Evolutionary conservation across 92 coral and sea anemone genomes (phyloP), one percentile per base, ranked within the genome.

Genomic region (Porites evermanni): DNA sequence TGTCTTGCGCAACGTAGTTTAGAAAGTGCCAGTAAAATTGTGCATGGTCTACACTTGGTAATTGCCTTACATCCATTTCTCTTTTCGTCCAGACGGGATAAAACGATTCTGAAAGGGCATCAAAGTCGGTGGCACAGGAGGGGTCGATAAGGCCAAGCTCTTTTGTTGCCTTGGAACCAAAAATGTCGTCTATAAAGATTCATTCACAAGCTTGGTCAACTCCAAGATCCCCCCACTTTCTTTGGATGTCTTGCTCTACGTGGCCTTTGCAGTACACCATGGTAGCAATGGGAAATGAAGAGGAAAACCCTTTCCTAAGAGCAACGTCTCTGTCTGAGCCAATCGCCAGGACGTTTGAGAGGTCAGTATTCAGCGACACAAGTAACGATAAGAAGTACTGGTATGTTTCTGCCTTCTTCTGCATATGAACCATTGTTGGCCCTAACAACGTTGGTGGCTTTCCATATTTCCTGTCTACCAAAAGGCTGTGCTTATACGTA

Each of bases 391-490:
- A 32, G 24, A 67, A 67, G 44, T 53, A 67, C 13, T 21, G 87
- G 73, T 80, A 86, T 16, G 78, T 87, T 70, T 82, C 12, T 9
- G 87, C 70, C 69, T 90, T 87, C 32, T 32, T 12, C 24, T 84
- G 75, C 65, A 75, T 78, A 60, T 89, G 92, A 6, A 85, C 65
- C 79, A 86, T 29, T 38, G 87, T 74, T 66, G 93, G 91, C 11
- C 93, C 93, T 14, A 90, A 84, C 61, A 90, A 18, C 53, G 70
- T 67, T 9, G 93, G 91, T 64, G 81, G 91, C n/a, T 90, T 75
- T 10, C 87, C 87, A 24, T 82, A 79, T 29, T 81, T 21, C 54
- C 88, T 32, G 77, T 90, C 90, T 7, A 75, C 21, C 19, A 86
- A 86, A 17, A 79, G 67, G 58, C 68, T 69, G 67, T 90, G 87